Evolutionary conservation across 2,797 vertebrate genomes (phyloP).

Genomic region (Danio choprae): DNA sequence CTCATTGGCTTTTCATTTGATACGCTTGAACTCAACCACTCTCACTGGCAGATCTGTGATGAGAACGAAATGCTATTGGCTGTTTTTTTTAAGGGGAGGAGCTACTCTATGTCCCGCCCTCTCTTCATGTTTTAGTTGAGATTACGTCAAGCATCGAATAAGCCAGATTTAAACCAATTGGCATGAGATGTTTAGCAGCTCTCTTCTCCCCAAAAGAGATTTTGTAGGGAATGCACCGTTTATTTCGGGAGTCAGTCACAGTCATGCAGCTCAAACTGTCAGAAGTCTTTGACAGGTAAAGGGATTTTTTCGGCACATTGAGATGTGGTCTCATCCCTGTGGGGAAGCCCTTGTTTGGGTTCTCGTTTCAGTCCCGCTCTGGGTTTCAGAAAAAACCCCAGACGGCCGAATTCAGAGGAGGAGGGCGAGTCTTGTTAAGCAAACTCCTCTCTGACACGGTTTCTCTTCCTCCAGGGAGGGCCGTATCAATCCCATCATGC

Average conservation of each 20-base stretch:
- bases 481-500: slow-evolving; percentile 64
- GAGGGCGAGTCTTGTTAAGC: slow-evolving; percentile 26
- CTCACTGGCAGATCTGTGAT: too few species aligned
- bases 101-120: too few species aligned
- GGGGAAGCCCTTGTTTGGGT: neutral
- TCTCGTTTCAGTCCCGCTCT: too few species aligned
- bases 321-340: neutral
- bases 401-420: neutral
- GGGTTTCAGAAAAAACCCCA: neutral
- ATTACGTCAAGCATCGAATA: too few species aligned
- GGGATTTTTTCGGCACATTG: neutral
- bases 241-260: neutral
- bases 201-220: neutral
- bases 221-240: neutral
- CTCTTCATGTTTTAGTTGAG: too few species aligned
- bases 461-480: slow-evolving; percentile 54
- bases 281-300: slow-evolving; percentile 24
- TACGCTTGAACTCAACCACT: too few species aligned
- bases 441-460: slow-evolving; percentile 18
- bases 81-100: too few species aligned
- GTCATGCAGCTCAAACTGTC: neutral
- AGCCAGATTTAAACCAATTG: neutral
- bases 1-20: too few species aligned
- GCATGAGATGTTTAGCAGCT: neutral
- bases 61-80: too few species aligned